Conservation (phyloP, 2,888 invertebrate genomes). For the Tenthredo amoena region DNA sequence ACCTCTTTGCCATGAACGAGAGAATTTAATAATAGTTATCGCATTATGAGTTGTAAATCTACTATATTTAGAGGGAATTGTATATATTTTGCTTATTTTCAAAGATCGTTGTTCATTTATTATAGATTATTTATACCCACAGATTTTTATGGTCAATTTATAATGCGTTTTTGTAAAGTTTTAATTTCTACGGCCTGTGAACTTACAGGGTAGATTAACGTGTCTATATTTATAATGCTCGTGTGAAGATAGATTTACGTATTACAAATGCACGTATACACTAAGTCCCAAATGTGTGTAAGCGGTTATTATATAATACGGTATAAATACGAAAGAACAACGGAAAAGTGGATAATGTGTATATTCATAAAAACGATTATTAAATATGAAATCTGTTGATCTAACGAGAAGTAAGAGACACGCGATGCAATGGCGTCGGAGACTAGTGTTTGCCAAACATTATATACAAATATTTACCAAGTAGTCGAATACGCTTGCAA, state of each 20-base stretch:
- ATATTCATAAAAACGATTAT: neutral
- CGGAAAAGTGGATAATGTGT: no score
- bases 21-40: slow-evolving; percentile 27
- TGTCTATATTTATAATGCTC: neutral
- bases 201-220: neutral
- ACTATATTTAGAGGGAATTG: neutral
- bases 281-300: neutral
- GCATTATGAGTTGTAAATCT: neutral
- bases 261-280: neutral
- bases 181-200: neutral
- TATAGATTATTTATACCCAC: neutral
- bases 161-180: neutral
- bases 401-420: neutral
- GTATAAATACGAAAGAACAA: neutral
- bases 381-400: slow-evolving; percentile 7
- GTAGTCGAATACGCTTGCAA: slow-evolving; percentile 34
- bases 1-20: slow-evolving; percentile 29
- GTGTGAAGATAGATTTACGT: neutral
- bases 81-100: neutral
- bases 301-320: neutral
- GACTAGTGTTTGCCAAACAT: slow-evolving; percentile 39
- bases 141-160: neutral
- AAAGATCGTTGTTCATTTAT: neutral
- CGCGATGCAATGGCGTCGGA: slow-evolving; percentile 31
- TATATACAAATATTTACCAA: slow-evolving; percentile 37